Conservation (phyloP, 37 sponge, comb jelly and placozoan species). For the Aplysina aerophoba region DNA sequence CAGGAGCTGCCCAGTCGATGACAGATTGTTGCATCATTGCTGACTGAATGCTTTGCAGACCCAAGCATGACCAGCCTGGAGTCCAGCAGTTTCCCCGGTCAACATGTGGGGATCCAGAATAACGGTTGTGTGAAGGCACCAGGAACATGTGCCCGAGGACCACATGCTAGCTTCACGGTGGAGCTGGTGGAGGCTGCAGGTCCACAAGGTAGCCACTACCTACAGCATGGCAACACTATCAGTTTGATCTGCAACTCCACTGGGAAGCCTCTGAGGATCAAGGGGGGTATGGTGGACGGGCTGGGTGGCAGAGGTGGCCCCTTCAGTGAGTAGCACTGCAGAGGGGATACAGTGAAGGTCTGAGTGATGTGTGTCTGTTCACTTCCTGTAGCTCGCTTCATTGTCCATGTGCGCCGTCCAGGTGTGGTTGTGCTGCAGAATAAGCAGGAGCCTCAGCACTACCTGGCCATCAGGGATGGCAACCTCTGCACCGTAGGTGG, state of each 20-base stretch:
- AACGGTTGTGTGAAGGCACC: not conserved
- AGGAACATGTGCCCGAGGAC: too few species aligned
- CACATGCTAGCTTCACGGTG: too few species aligned
- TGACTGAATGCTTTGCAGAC: too few species aligned
- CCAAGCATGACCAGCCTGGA: not conserved
- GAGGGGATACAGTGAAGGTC: too few species aligned
- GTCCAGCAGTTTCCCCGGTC: conserved; percentile 1
- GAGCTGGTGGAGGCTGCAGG: too few species aligned
- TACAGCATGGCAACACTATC: too few species aligned
- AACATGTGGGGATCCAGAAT: conserved; percentile 12
- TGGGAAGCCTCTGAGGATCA: too few species aligned
- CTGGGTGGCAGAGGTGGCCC: not conserved
- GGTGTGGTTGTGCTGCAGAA: conserved; percentile 71
- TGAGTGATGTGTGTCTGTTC: too few species aligned
- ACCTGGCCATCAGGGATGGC: conserved; percentile 52
- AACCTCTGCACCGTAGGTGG: conserved; percentile 46
- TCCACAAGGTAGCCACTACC: too few species aligned
- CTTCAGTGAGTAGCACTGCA: not conserved
- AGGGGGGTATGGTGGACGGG: not conserved
- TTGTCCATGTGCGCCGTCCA: conserved; percentile 47
- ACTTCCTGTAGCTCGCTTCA: conserved; percentile 54
- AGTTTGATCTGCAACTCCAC: too few species aligned
- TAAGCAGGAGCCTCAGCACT: conserved; percentile 23
- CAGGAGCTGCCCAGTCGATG: too few species aligned
- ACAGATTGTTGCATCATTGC: too few species aligned